Conservation (phyloP, 1,140 invertebrate genomes). For the Rhizoglyphus robini region DNA sequence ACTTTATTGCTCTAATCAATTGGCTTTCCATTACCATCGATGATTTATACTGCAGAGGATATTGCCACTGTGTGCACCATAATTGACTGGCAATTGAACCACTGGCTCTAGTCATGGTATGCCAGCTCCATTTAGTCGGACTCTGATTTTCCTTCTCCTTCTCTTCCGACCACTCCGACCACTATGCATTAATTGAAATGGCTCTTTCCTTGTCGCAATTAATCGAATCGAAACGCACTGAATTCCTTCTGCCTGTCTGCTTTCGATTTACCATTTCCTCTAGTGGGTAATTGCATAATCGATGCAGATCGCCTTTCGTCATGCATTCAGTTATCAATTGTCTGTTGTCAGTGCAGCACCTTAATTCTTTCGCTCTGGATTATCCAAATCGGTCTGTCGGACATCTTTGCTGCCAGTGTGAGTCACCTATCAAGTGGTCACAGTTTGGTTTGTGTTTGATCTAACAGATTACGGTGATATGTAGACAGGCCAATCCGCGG, state of each 20-base stretch:
- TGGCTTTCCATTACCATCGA: background rate
- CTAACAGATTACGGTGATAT: no score
- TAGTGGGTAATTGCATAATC: background rate
- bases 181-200: background rate
- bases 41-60: conserved; percentile 7
- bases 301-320: no score
- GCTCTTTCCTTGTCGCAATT: background rate
- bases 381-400: no score
- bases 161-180: background rate
- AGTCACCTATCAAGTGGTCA: no score
- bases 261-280: background rate
- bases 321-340: no score
- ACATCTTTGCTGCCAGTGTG: no score
- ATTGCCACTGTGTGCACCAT: conserved; percentile 11
- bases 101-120: background rate
- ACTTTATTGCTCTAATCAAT: conserved; percentile 9
- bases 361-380: no score
- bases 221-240: no score
- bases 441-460: no score
- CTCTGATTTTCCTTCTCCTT: conserved; percentile 3
- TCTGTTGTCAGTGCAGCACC: no score
- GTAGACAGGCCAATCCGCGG: no score
- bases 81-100: conserved; percentile 9
- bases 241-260: background rate
- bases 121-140: background rate